Percentiles rank a stretch among this genome's conserved stretches.
Evolutionary conservation across 2,888 invertebrate genomes (phyloP).

Genomic region (Carcina quercana): DNA sequence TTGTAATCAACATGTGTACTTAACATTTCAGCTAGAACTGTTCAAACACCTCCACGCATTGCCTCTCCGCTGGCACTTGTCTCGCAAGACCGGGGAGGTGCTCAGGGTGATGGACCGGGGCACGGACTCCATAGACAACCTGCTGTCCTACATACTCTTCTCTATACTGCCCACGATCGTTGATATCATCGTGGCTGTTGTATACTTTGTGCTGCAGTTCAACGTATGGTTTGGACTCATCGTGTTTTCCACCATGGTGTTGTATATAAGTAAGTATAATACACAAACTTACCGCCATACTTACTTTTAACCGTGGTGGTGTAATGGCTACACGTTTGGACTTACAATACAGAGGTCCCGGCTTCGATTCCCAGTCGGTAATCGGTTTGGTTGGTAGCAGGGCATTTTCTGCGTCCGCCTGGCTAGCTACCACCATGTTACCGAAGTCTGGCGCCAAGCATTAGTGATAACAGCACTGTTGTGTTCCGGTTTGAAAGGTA

Average conservation of each 20-base stretch:
- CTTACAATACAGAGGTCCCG: too few relatives aligned
- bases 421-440: too few relatives aligned
- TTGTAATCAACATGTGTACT: too few relatives aligned
- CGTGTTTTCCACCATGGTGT: constrained; percentile 92
- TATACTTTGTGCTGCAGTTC: constrained; percentile 91
- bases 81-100: constrained; percentile 97
- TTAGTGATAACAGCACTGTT: too few relatives aligned
- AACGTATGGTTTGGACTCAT: constrained; percentile 97
- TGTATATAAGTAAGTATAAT: constrained; percentile 92
- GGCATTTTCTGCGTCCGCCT: too few relatives aligned
- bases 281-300: too few relatives aligned
- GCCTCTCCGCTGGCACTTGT: constrained; percentile 95
- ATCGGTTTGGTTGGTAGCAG: too few relatives aligned
- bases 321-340: too few relatives aligned
- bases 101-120: constrained; percentile 97
- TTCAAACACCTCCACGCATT: constrained; percentile 92
- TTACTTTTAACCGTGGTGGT: too few relatives aligned
- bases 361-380: too few relatives aligned
- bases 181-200: constrained; percentile 93
- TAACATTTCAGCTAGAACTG: constrained; percentile 86
- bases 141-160: constrained; percentile 94
- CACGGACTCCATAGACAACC: constrained; percentile 95
- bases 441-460: too few relatives aligned
- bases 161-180: constrained; percentile 94
- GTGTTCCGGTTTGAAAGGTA: too few relatives aligned